Conservation (phyloP, 2,113 vertebrate species). For the Lasiurus borealis region DNA sequence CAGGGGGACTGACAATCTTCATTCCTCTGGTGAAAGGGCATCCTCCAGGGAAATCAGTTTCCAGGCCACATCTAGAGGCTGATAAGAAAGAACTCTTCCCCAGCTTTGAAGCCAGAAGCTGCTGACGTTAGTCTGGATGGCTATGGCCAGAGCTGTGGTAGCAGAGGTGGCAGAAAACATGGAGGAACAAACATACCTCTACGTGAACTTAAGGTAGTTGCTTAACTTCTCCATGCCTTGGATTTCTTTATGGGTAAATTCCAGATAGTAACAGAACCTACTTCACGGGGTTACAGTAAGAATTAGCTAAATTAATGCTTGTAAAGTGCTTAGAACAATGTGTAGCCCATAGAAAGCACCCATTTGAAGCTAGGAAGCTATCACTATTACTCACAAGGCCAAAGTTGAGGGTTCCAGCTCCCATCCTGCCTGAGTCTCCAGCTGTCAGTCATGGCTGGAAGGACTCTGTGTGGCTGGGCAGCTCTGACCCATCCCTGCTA, state of each 20-base stretch:
- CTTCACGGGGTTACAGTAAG: neutral
- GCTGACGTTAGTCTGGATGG: rapidly evolving
- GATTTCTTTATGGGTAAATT: neutral
- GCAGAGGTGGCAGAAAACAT: neutral
- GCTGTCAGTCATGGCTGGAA: neutral
- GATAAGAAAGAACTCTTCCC: neutral
- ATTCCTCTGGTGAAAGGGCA: neutral
- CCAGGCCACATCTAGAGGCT: neutral
- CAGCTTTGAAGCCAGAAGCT: neutral
- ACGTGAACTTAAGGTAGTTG: neutral
- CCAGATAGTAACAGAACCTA: neutral
- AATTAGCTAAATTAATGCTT: neutral
- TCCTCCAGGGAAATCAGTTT: neutral
- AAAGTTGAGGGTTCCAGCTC: neutral
- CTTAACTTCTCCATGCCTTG: neutral
- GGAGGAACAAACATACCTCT: neutral
- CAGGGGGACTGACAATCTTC: neutral
- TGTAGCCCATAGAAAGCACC: neutral
- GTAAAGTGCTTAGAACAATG: neutral
- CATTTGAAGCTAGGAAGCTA: rapidly evolving
- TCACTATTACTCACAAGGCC: neutral
- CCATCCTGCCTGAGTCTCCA: too few relatives aligned
- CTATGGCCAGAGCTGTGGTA: neutral
- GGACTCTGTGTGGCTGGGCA: neutral
- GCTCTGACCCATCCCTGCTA: neutral